Conservation (phyloP, 1,140 invertebrate species). For the Camponotus floridanus region DNA sequence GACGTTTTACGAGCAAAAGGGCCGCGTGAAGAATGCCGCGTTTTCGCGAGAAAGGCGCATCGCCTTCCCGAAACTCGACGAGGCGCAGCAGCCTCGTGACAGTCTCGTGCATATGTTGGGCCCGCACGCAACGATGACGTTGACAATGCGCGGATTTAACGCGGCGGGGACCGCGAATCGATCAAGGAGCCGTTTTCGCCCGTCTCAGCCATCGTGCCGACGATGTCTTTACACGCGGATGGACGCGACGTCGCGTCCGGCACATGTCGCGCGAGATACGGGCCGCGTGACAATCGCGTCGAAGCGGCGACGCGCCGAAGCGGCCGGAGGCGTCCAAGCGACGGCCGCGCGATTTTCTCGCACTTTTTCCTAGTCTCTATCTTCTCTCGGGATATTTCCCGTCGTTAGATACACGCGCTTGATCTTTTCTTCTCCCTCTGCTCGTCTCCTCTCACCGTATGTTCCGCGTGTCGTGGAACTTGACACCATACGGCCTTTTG, state of each 20-base stretch:
- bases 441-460: too few relatives aligned
- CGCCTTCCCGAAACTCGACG: neutral
- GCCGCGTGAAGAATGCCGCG: constrained; percentile 31
- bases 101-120: constrained; percentile 17
- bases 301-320: neutral
- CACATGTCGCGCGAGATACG: constrained; percentile 13
- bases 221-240: neutral
- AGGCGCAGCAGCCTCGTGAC: constrained; percentile 36
- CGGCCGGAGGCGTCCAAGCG: neutral
- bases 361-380: neutral
- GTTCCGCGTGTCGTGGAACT: neutral
- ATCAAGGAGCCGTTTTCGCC: constrained; percentile 28
- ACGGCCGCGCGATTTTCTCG: neutral
- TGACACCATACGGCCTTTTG: constrained; percentile 29
- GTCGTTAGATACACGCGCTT: neutral
- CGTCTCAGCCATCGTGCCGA: neutral
- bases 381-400: neutral
- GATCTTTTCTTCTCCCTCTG: neutral
- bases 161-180: constrained; percentile 18
- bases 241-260: neutral
- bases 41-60: neutral
- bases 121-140: constrained; percentile 22
- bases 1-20: constrained; percentile 40
- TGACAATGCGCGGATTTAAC: constrained; percentile 33
- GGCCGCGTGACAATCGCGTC: constrained; percentile 38